Conservation (phyloP, 2,113 vertebrate species). For the Pachyramphus minor region DNA sequence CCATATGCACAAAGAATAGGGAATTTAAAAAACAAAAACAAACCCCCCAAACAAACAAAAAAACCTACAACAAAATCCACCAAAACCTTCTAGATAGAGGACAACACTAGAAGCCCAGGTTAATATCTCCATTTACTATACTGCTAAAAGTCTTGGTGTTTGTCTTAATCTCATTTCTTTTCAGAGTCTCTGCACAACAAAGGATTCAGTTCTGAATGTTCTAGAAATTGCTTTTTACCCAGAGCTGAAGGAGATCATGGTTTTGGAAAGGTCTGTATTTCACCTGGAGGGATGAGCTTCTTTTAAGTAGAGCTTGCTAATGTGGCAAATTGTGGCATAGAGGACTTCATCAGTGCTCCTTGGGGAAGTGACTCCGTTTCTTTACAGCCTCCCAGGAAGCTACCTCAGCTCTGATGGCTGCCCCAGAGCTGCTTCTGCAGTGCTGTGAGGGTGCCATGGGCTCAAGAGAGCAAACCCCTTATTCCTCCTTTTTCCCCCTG, state of each 20-base stretch:
- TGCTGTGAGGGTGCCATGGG: rapidly evolving
- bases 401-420: background rate
- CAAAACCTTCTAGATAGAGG: background rate
- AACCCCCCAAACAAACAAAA: too few relatives aligned
- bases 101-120: background rate
- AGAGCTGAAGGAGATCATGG: background rate
- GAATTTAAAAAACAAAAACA: background rate
- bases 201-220: background rate
- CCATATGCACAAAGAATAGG: background rate
- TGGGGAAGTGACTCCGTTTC: background rate
- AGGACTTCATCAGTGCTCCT: background rate
- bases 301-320: background rate
- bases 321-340: background rate
- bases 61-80: background rate
- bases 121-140: background rate
- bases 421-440: background rate
- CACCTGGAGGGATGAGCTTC: background rate
- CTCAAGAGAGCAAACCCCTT: background rate
- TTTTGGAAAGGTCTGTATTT: background rate
- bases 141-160: background rate
- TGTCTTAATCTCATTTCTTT: background rate
- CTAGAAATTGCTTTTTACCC: background rate
- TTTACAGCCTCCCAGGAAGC: background rate
- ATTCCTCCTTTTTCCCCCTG: background rate
- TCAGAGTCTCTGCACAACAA: background rate